Percentiles rank a stretch among this genome's conserved stretches.
Evolutionary conservation across 2,888 invertebrate species (phyloP).

Genomic region (Syrista parreyssii): DNA sequence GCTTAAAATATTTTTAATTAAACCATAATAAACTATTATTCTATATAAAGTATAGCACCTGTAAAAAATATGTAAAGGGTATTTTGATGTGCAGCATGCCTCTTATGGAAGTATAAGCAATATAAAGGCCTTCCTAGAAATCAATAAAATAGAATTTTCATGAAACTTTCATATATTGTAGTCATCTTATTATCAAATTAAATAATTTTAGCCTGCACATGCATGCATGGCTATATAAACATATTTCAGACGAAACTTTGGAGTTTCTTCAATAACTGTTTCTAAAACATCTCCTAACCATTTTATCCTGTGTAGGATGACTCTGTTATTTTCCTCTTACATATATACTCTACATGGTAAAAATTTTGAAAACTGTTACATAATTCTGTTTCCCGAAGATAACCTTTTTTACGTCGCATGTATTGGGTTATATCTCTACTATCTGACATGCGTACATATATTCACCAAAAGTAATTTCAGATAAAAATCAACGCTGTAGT

Average conservation of each 20-base stretch:
- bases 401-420: background rate
- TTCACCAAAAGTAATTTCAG: background rate
- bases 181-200: background rate
- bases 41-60: background rate
- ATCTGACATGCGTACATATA: background rate
- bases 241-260: background rate
- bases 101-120: background rate
- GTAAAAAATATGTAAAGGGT: background rate
- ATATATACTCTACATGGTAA: background rate
- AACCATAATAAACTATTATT: background rate
- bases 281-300: background rate
- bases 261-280: background rate
- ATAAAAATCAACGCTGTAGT: background rate
- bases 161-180: background rate
- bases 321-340: background rate
- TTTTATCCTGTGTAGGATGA: background rate
- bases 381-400: background rate
- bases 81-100: background rate
- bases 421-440: background rate
- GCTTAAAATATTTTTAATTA: background rate
- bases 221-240: background rate
- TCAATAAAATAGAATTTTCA: background rate
- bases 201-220: background rate
- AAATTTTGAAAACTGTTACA: background rate
- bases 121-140: background rate